Percentiles rank a stretch among this genome's conserved stretches.
Conservation (phyloP, 2,797 vertebrate species). For the Chaetophractus vellerosus region DNA sequence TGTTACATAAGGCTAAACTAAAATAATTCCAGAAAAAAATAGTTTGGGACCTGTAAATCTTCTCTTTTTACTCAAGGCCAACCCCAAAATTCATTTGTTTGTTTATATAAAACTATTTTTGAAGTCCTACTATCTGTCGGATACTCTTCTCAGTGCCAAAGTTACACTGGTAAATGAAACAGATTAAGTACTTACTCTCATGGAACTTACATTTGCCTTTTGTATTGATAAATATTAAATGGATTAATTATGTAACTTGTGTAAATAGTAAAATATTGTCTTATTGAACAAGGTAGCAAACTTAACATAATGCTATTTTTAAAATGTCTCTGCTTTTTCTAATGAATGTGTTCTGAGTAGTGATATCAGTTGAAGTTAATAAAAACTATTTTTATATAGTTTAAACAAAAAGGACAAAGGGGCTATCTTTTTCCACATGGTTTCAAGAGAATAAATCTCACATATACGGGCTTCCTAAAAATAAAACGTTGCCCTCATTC, state of each 20-base stretch:
- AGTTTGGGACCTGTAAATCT: neutral
- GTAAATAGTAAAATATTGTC: neutral
- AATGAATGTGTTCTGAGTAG: neutral
- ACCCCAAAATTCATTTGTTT: constrained; percentile 30
- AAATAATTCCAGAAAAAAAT: neutral
- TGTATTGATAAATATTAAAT: constrained; percentile 56
- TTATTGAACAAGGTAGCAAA: neutral
- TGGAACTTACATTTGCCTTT: neutral
- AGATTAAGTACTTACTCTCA: neutral
- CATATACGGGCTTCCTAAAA: constrained; percentile 12
- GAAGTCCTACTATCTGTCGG: neutral
- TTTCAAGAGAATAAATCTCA: neutral
- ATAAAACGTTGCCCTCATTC: neutral
- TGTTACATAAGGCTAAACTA: neutral
- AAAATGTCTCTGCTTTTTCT: constrained; percentile 38
- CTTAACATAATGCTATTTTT: neutral
- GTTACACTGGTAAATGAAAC: neutral
- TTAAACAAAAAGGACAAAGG: neutral
- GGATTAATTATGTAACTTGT: neutral
- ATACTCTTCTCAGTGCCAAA: neutral
- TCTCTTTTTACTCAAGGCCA: neutral
- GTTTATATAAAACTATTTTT: constrained; percentile 41
- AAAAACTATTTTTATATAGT: neutral
- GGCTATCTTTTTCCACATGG: neutral
- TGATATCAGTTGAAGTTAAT: neutral